Base-by-base conservation (phyloP, 2,113 vertebrate genomes). In the Cnemophilus loriae region DNA sequence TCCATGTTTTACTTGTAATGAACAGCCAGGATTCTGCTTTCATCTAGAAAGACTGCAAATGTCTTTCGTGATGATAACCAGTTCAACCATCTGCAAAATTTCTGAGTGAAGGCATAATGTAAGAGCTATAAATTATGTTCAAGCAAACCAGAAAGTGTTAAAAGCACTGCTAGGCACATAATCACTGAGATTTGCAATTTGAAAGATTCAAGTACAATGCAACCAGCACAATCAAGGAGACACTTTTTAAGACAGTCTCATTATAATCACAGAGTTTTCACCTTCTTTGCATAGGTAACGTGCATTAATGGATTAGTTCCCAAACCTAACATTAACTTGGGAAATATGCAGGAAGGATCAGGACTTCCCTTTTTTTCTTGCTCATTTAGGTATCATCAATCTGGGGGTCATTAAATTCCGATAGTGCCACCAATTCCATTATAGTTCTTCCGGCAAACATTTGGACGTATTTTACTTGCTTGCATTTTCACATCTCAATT, bases 241-340 rank as follows among this genome's bases (percentile, higher is more conserved):
- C 47, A 90, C 44, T 63, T 96, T 89, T 96, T 89, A 94, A 90
- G 87, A 89, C 18, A 87, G 87, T 87, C 73, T 89, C 92, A 97
- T 97, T 97, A 96, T 91, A 97, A 97, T 97, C 97, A 97, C 53
- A 90, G 39, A 95, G 74, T 86, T 92, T 94, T 90, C 84, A 91
- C 69, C 76, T 91, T 93, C 78, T 95, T 81, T 95, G 86, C 95
- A 96, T 90, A 89, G 88, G 88, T 91, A 94, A 84, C 37, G 1
- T 42, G 79, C 71, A 87, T 26, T 90, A 87, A 89, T 89, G 69
- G 89, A 91, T 91, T 88, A 87, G 61, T 55, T 87, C 82, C 69
- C 69, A 92, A 84, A 89, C 39, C 2, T 6, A 94, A 85, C 44
- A 82, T 60, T 57, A 68, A 10, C 37, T 28, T 46, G 42, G 21